These are phyloP conservation scores for Cryptoprocta ferox DNA, from an alignment of 2,797 vertebrate genomes.

Conservation along the genomic window DNA sequence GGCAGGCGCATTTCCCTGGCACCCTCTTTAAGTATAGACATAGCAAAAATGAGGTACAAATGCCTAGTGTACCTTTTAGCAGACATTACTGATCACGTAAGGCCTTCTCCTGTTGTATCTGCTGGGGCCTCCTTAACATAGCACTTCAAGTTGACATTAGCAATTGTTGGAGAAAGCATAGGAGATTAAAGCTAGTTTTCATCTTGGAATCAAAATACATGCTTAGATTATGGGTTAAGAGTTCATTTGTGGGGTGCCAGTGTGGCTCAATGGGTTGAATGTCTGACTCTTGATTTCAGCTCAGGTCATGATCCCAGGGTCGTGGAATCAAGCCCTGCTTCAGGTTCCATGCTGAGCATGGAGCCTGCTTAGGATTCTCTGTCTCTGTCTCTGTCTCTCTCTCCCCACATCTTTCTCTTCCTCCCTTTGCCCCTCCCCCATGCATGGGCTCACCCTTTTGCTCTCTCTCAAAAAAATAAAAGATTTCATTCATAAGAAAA, in stretches of 20 bases:
- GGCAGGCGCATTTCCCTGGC: neutral
- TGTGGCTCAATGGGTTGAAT: too few species aligned
- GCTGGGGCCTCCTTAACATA: neutral
- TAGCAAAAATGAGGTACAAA: slow-evolving; percentile 30
- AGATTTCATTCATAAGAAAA: neutral
- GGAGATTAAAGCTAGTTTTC: slow-evolving; percentile 47
- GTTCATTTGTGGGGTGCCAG: too few species aligned
- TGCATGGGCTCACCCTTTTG: too few species aligned
- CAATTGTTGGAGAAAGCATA: neutral
- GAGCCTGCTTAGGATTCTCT: too few species aligned
- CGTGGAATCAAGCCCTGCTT: too few species aligned
- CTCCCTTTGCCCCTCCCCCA: too few species aligned
- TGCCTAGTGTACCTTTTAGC: neutral
- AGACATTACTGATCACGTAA: neutral
- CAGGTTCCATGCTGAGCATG: too few species aligned
- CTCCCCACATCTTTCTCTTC: too few species aligned
- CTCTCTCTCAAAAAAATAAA: neutral
- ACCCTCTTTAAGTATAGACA: neutral
- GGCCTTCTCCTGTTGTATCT: neutral
- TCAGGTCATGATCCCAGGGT: too few species aligned
- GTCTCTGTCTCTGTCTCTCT: too few species aligned
- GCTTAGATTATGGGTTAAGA: neutral
- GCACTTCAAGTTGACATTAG: neutral
- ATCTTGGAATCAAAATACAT: slow-evolving; percentile 20
- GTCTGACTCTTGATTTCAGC: too few species aligned